Percentiles rank a stretch among this genome's conserved stretches.
phyloP scores from a whole-genome alignment of 2,888 invertebrate species.

The Drosophila borealis region DNA sequence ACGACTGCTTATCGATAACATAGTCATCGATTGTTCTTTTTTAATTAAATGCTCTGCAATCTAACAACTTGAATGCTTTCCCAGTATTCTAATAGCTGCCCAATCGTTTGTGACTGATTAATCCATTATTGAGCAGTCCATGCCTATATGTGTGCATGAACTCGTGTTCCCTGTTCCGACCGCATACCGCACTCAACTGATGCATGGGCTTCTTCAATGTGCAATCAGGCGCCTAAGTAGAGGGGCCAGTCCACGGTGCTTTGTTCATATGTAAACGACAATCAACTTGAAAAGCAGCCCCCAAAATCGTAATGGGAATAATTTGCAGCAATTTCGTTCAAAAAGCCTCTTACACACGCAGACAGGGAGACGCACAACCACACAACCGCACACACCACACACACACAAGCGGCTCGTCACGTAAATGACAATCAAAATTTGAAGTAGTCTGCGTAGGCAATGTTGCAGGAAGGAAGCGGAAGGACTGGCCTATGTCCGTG shows the following conservation, averaged over 20 bases:
- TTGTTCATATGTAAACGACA: constrained; percentile 74
- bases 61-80: not conserved
- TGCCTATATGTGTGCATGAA: not conserved
- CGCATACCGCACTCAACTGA: constrained; percentile 27
- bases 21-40: not conserved
- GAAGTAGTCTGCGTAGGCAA: constrained; percentile 55
- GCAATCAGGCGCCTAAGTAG: constrained; percentile 54
- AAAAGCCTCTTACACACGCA: constrained; percentile 54
- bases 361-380: constrained; percentile 4
- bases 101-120: constrained; percentile 40
- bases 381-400: constrained; percentile 5
- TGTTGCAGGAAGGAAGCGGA: constrained; percentile 32
- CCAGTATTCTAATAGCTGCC: not conserved
- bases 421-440: constrained; percentile 79
- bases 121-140: constrained; percentile 23
- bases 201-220: constrained; percentile 30
- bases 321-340: constrained; percentile 77
- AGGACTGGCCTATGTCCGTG: constrained; percentile 28
- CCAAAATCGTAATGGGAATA: constrained; percentile 79
- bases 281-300: constrained; percentile 71
- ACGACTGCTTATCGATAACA: not conserved
- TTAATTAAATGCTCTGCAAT: constrained; percentile 1
- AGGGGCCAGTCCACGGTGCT: constrained; percentile 29
- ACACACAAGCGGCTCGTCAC: constrained; percentile 53
- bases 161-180: not conserved